Evolutionary conservation across 2,113 vertebrate species (phyloP).

Genomic region (Orthonyx spaldingii): DNA sequence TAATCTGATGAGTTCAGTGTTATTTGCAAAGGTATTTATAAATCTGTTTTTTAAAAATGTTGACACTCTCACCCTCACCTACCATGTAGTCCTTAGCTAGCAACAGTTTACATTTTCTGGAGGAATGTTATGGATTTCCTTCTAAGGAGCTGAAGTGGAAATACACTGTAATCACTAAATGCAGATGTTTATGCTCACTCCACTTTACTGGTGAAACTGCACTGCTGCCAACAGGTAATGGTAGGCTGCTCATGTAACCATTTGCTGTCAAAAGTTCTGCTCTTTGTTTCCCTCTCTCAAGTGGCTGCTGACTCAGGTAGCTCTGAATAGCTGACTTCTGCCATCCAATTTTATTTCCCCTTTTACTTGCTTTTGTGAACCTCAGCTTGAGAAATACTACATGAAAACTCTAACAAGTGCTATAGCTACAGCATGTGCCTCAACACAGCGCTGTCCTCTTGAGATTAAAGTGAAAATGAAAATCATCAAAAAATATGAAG

Average conservation of each 20-base stretch:
- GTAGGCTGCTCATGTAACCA: neutral
- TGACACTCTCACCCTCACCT: neutral
- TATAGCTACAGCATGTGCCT: neutral
- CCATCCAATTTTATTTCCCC: neutral
- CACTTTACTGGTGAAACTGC: neutral
- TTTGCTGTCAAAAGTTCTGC: neutral
- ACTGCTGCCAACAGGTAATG: neutral
- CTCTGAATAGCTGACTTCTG: neutral
- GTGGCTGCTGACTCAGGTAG: neutral
- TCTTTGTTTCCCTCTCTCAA: neutral
- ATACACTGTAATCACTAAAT: neutral
- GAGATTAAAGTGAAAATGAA: slow-evolving; percentile 39
- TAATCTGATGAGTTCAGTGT: neutral
- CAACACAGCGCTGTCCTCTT: neutral
- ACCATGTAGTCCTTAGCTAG: neutral
- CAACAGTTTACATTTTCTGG: neutral
- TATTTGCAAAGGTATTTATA: neutral
- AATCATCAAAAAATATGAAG: neutral
- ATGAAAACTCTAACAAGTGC: neutral
- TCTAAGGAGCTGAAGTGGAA: neutral
- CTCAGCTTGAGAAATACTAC: neutral
- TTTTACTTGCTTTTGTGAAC: neutral
- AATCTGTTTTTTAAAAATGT: neutral
- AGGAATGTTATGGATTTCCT: neutral
- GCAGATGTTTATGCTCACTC: neutral